A percentile compares a stretch with the other conserved stretches of the same genome.
Evolutionary conservation across 2,113 vertebrate genomes (phyloP).

Genomic region (Syngnathus typhle): DNA sequence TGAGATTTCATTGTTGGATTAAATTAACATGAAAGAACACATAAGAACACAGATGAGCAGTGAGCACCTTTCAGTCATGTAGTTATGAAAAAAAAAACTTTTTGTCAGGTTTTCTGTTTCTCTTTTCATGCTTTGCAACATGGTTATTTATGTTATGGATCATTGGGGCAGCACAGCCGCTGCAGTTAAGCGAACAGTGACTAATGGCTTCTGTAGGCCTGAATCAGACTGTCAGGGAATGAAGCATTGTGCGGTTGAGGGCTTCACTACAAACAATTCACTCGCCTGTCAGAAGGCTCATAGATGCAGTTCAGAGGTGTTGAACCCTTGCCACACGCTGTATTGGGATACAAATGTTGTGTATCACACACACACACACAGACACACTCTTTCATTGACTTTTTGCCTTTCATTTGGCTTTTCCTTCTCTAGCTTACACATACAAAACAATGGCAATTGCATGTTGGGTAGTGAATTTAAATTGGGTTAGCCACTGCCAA

Average conservation of each 20-base stretch:
- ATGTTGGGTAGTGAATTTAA: no score
- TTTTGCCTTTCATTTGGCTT: no score
- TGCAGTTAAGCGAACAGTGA: constrained; percentile 52
- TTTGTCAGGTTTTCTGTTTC: constrained; percentile 11
- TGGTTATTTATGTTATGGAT: constrained; percentile 51
- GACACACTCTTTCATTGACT: neutral
- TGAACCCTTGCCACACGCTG: neutral
- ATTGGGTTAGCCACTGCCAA: no score
- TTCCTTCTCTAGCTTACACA: no score
- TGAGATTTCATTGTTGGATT: constrained; percentile 20
- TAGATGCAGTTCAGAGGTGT: neutral
- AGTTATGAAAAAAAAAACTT: constrained; percentile 21
- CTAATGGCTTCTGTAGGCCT: constrained; percentile 52
- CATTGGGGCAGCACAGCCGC: constrained; percentile 36
- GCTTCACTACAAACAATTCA: constrained; percentile 42
- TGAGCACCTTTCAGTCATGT: constrained; percentile 20
- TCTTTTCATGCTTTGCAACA: constrained; percentile 10
- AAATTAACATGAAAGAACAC: constrained; percentile 10
- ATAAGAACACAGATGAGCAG: constrained; percentile 10
- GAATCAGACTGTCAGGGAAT: constrained; percentile 56
- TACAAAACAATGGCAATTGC: no score
- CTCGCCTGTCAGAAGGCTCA: constrained; percentile 18
- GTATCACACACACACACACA: neutral
- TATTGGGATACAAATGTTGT: no score
- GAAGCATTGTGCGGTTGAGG: constrained; percentile 51